Base-by-base conservation (phyloP, 2,113 vertebrate species). In the Paracanthobrama guichenoti region DNA sequence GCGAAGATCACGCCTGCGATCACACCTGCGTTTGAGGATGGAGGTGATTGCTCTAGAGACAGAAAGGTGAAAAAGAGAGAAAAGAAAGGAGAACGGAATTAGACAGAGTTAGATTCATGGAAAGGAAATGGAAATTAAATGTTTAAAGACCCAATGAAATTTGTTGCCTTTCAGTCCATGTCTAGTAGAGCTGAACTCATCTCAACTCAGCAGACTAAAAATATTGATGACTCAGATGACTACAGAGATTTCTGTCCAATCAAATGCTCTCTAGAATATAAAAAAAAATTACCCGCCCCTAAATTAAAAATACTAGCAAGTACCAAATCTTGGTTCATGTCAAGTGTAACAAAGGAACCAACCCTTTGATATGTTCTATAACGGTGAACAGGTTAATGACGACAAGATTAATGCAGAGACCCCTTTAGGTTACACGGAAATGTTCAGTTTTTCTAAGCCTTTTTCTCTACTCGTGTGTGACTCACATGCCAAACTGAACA, bases 1-100 rank as follows among this genome's bases (percentile, higher is more conserved):
- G 95, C 96, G 89, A 96, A 95, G 88, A 96, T 93, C 69, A 94
- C 95, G 87, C 94, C 96, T 3, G 94, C 96, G 88, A 97, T 92
- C 81, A 95, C 93, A 79, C 96, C 96, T 0, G 88, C 89, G 44
- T 94, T 93, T 91, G 94, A 92, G 26, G 91, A 84, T 89, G 88
- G 92, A 88, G 90, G 91, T 89, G 88, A 85, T 93, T 94, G 93
- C 91, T 96, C 94, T 97, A 95, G 72, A 60, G 79, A 78, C 64
- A 88, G 64, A 86, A 24, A 79, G 26, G 44, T 62, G 60, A 75
- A 85, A 81, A 42, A 85, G 81, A 75, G 48, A 60, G 18, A 42
- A 26, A 50, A 39, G 69, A 39, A 46, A 42, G 66, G 22, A 55
- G 44, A 66, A 22, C 13, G 22, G 57, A 76, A 50, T 75, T 50